Conservation (phyloP, 2,888 invertebrate genomes). For the Rambutsinella grinnellia region DNA sequence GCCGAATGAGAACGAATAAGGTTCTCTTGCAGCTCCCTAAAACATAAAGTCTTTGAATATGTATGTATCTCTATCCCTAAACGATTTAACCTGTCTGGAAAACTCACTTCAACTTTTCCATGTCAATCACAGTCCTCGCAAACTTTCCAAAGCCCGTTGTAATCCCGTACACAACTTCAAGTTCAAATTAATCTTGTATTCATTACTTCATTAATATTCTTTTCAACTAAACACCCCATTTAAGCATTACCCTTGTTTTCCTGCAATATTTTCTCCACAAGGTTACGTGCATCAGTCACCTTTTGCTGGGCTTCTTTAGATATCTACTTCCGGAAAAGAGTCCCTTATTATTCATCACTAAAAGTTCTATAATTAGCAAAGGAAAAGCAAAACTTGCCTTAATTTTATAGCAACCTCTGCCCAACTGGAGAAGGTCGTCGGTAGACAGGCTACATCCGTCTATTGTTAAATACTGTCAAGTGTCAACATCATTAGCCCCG, state of each 20-base stretch:
- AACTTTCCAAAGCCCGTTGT: slow-evolving; percentile 80
- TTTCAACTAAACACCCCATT: background rate
- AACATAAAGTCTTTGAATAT: too few species aligned
- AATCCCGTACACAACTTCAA: slow-evolving; percentile 73
- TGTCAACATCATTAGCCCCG: too few species aligned
- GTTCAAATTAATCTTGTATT: too few species aligned
- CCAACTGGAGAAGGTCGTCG: slow-evolving; percentile 74
- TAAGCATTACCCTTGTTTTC: slow-evolving; percentile 73
- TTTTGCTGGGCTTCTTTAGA: slow-evolving; percentile 72
- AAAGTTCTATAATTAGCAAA: too few species aligned
- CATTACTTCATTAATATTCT: too few species aligned
- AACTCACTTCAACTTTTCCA: slow-evolving; percentile 73
- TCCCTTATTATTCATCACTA: too few species aligned
- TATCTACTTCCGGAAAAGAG: slow-evolving; percentile 68
- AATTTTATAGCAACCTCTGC: slow-evolving; percentile 73
- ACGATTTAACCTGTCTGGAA: too few species aligned
- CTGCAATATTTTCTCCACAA: slow-evolving; percentile 74
- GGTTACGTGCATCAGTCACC: slow-evolving; percentile 72
- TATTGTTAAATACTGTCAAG: slow-evolving; percentile 71
- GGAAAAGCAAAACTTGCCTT: slow-evolving; percentile 69
- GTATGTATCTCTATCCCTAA: too few species aligned
- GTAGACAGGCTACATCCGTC: slow-evolving; percentile 74
- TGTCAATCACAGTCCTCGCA: slow-evolving; percentile 73
- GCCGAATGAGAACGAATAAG: slow-evolving; percentile 77
- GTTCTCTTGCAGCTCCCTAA: slow-evolving; percentile 76